Evolutionary conservation across 2,797 vertebrate genomes (phyloP).

Genomic region (Bryconaethiops microstoma): DNA sequence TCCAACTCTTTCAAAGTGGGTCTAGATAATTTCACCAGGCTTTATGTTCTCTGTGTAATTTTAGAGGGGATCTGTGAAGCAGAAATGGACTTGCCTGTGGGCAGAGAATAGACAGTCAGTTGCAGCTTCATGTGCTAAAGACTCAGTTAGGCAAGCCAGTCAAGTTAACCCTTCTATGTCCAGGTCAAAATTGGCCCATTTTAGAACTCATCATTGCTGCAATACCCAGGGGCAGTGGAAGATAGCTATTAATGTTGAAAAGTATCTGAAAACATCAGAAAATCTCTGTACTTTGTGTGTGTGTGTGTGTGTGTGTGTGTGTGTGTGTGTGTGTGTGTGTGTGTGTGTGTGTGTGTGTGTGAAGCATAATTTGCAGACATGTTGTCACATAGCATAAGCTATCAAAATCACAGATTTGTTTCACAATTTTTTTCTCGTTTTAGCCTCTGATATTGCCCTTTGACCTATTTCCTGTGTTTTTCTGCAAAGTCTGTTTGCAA

Average conservation of each 20-base stretch:
- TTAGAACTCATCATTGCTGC: not conserved
- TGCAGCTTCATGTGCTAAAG: conserved; percentile 16
- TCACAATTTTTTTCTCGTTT: not conserved
- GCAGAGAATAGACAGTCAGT: conserved; percentile 12
- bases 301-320: not conserved
- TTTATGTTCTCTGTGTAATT: conserved; percentile 5
- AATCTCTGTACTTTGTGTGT: not conserved
- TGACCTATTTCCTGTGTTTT: no score
- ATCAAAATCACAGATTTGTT: not conserved
- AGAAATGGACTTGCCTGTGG: conserved; percentile 1
- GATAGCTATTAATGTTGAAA: not conserved
- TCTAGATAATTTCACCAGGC: conserved; percentile 4
- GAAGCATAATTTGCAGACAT: not conserved
- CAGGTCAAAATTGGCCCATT: not conserved
- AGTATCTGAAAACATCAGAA: not conserved
- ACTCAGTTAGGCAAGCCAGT: not conserved
- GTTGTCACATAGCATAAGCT: not conserved
- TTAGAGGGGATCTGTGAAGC: conserved; percentile 2
- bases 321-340: not conserved
- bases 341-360: not conserved
- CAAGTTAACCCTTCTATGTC: not conserved
- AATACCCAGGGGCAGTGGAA: not conserved
- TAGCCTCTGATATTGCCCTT: no score
- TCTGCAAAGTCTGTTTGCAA: not conserved
- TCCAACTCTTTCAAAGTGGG: not conserved